A percentile compares a stretch with the other conserved stretches of the same genome.
Conservation (phyloP, 2,888 invertebrate species). For the Acleris cristana region DNA sequence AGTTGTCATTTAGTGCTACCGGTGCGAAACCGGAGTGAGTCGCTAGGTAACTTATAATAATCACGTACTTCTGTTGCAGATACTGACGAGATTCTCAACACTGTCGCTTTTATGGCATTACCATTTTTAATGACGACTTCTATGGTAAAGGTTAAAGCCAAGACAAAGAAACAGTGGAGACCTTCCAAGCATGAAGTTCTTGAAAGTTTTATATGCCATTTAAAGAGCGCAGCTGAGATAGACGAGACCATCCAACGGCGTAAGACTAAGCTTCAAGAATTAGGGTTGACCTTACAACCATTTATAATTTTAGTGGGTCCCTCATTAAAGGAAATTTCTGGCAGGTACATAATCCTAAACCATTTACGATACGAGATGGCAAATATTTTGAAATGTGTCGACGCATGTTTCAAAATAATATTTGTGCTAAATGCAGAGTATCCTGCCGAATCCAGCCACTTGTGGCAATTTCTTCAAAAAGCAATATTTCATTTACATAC, state of each 20-base stretch:
- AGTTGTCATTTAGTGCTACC: too few relatives aligned
- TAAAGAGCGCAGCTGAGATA: constrained; percentile 12
- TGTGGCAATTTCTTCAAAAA: too few relatives aligned
- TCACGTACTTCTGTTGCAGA: constrained; percentile 1
- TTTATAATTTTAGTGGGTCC: constrained; percentile 10
- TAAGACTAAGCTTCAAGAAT: constrained; percentile 1
- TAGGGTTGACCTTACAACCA: constrained; percentile 4
- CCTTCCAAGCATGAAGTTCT: not conserved
- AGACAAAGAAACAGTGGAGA: too few relatives aligned
- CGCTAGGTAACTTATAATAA: not conserved
- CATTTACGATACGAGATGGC: too few relatives aligned
- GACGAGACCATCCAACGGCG: constrained; percentile 5
- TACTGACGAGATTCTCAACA: constrained; percentile 6
- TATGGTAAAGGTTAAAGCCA: not conserved
- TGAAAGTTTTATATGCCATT: not conserved
- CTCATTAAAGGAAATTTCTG: constrained; percentile 10
- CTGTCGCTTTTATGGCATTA: constrained; percentile 6
- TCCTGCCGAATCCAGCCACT: too few relatives aligned
- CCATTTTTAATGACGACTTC: constrained; percentile 12
- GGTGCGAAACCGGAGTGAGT: too few relatives aligned
- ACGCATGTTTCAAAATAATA: too few relatives aligned
- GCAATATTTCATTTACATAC: too few relatives aligned
- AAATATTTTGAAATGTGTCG: too few relatives aligned
- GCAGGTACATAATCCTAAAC: constrained; percentile 2
- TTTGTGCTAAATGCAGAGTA: too few relatives aligned